Percentiles rank a stretch among this genome's conserved stretches.
Conservation (phyloP, 2,113 vertebrate genomes). For the Hystrix brachyura region DNA sequence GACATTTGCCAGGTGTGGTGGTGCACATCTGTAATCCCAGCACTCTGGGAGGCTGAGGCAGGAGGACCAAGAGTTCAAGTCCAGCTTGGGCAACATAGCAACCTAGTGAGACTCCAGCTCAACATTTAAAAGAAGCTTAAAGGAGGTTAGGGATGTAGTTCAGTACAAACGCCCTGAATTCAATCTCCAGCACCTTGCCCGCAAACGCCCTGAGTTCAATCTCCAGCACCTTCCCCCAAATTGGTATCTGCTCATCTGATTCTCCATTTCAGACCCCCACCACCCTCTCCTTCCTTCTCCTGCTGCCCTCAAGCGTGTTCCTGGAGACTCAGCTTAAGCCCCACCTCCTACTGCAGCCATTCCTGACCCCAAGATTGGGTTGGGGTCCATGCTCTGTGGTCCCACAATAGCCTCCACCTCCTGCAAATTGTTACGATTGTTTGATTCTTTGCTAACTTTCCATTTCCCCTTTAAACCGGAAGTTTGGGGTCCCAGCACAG, state of each 20-base stretch:
- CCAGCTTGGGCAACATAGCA: neutral
- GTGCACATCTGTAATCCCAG: neutral
- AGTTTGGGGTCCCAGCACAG: neutral
- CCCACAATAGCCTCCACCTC: neutral
- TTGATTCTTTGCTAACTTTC: neutral
- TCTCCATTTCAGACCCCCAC: neutral
- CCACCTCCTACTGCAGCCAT: neutral
- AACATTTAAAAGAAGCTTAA: neutral
- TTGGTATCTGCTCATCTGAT: neutral
- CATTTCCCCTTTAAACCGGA: neutral
- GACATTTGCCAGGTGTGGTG: neutral
- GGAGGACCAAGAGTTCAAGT: neutral
- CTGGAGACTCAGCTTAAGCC: neutral
- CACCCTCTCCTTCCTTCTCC: neutral
- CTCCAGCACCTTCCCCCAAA: neutral
- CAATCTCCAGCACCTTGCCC: too few relatives aligned
- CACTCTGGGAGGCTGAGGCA: neutral
- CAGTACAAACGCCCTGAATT: neutral
- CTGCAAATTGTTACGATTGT: rapidly evolving
- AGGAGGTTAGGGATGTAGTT: neutral
- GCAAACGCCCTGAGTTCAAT: neutral
- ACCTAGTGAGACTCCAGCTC: neutral
- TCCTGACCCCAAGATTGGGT: neutral
- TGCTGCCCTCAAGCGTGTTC: neutral
- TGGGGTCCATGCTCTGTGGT: rapidly evolving